A percentile compares a stretch with the other conserved stretches of the same genome.
phyloP scores from a whole-genome alignment of 2,113 vertebrate genomes.

The Corydoras sp. region DNA sequence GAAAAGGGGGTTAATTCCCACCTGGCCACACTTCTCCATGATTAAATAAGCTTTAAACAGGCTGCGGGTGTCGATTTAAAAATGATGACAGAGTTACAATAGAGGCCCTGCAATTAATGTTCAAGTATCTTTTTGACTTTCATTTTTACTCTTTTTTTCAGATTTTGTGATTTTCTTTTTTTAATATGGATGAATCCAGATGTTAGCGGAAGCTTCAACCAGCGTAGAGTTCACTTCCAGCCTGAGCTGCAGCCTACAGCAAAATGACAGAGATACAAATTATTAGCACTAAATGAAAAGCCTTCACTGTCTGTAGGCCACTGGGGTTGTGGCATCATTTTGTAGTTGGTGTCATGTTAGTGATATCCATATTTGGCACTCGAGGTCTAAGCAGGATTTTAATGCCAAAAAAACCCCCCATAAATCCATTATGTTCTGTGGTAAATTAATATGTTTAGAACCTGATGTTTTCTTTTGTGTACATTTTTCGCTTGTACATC shows the following conservation, averaged over 20 bases:
- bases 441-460: too few relatives aligned
- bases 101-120: conserved; percentile 52
- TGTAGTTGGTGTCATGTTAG: too few relatives aligned
- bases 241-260: conserved; percentile 45
- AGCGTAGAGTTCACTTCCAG: conserved; percentile 35
- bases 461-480: too few relatives aligned
- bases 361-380: too few relatives aligned
- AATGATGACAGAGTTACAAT: conserved; percentile 57
- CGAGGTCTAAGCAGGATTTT: too few relatives aligned
- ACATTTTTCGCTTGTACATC: too few relatives aligned
- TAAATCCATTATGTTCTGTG: too few relatives aligned
- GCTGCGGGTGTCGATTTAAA: conserved; percentile 45
- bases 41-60: conserved; percentile 45
- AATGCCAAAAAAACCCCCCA: too few relatives aligned
- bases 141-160: conserved; percentile 32
- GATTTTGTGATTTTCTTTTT: conserved; percentile 29
- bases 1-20: conserved; percentile 47
- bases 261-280: conserved; percentile 26
- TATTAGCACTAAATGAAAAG: not conserved
- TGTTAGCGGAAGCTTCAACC: conserved; percentile 41
- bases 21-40: conserved; percentile 46
- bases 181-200: conserved; percentile 40
- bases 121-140: conserved; percentile 53
- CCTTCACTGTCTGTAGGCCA: too few relatives aligned
- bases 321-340: too few relatives aligned